These are phyloP conservation scores for Macrotrachela quadricornifera DNA, from an alignment of 1,140 invertebrate genomes.

Conservation along the genomic window DNA sequence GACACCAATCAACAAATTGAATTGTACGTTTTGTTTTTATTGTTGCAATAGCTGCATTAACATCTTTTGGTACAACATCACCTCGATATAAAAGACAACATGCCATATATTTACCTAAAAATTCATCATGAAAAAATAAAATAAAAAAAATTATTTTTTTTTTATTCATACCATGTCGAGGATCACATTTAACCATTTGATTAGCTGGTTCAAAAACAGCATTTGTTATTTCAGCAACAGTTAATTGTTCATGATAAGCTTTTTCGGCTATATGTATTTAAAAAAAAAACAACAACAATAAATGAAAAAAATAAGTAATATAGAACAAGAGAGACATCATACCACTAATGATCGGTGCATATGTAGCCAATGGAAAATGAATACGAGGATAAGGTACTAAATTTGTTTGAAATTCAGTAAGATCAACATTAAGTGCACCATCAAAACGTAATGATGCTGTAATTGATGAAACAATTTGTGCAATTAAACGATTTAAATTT, in stretches of 20 bases:
- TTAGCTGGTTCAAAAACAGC: conserved; percentile 42
- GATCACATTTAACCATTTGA: conserved; percentile 48
- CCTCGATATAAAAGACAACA: conserved; percentile 24
- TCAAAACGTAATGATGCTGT: conserved; percentile 49
- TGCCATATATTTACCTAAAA: conserved; percentile 55
- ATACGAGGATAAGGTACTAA: conserved; percentile 29
- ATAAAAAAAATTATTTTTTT: conserved; percentile 1
- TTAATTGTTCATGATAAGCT: conserved; percentile 32
- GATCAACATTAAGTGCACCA: conserved; percentile 54
- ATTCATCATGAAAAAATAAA: no score
- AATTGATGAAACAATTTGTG: conserved; percentile 43
- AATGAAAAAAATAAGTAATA: no score
- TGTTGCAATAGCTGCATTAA: conserved; percentile 44
- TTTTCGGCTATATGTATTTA: conserved; percentile 10
- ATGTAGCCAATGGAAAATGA: conserved; percentile 26
- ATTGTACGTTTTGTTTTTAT: conserved; percentile 30
- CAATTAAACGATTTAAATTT: conserved; percentile 54
- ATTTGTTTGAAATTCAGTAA: conserved; percentile 55
- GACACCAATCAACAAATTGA: conserved; percentile 14
- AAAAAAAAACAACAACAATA: no score
- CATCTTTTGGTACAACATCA: conserved; percentile 47
- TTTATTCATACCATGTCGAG: conserved; percentile 27
- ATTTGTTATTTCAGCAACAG: conserved; percentile 34
- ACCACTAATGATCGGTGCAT: conserved; percentile 23
- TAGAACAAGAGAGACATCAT: no score